Evolutionary conservation across 2,113 vertebrate species (phyloP).

Genomic region (Rhabdomys dilectus): DNA sequence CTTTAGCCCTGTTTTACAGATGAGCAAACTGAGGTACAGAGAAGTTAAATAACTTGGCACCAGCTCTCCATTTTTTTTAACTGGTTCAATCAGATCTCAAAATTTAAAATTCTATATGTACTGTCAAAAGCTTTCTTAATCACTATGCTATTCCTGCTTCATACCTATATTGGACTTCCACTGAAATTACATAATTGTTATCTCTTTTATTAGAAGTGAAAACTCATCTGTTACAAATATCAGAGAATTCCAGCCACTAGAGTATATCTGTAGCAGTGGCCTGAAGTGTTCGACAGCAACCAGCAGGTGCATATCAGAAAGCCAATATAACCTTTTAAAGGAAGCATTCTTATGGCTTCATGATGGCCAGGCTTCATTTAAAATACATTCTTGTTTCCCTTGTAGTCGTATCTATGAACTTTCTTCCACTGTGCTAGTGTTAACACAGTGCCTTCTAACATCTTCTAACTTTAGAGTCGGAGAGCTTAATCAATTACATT

Average conservation of each 20-base stretch:
- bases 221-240: not conserved
- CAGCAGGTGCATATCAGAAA: not conserved
- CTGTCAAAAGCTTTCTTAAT: not conserved
- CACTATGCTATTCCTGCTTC: not conserved
- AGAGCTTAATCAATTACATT: not conserved
- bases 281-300: not conserved
- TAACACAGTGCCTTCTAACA: slow-evolving; percentile 45
- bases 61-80: not conserved
- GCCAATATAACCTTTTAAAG: not conserved
- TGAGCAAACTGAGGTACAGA: not conserved
- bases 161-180: not conserved
- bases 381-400: slow-evolving; percentile 41
- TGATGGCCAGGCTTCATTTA: slow-evolving; percentile 54
- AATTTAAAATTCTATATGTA: not conserved
- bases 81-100: not conserved
- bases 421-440: not conserved
- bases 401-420: not conserved
- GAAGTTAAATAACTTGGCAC: not conserved
- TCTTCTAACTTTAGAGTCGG: not conserved
- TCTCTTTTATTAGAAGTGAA: not conserved
- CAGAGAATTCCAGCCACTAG: not conserved
- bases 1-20: not conserved
- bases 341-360: slow-evolving; percentile 32
- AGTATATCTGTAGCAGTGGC: not conserved
- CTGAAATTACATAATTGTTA: not conserved